phyloP scores from a whole-genome alignment of 2,797 vertebrate species.

The Onychomys leucogaster region DNA sequence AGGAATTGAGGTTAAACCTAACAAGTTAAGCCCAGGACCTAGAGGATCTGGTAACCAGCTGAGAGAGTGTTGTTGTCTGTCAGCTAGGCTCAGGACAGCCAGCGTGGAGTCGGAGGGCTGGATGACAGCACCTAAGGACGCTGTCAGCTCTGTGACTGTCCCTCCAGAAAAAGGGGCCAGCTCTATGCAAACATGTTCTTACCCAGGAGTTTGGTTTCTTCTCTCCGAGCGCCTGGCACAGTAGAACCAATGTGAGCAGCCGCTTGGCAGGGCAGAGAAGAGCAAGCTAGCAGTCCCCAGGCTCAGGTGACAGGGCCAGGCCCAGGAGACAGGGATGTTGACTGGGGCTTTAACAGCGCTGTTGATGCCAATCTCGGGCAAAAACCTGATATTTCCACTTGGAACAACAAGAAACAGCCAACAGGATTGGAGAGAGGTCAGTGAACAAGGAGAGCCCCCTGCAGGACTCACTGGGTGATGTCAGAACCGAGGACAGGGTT shows the following conservation, averaged over 20 bases:
- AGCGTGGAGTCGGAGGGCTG: background rate
- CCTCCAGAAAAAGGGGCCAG: slow-evolving; percentile 69
- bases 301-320: slow-evolving; percentile 79
- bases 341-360: slow-evolving; percentile 78
- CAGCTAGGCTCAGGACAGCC: background rate
- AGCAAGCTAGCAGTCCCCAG: slow-evolving; percentile 67
- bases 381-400: slow-evolving; percentile 82
- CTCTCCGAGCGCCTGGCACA: slow-evolving; percentile 71
- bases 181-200: slow-evolving; percentile 67
- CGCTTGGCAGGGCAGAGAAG: slow-evolving; percentile 78
- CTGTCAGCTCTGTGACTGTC: background rate
- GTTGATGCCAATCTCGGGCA: slow-evolving; percentile 79
- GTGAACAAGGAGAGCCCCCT: slow-evolving; percentile 72
- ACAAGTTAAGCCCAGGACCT: background rate
- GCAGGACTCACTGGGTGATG: slow-evolving; percentile 43
- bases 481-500: background rate
- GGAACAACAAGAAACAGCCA: slow-evolving; percentile 66
- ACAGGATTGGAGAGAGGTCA: slow-evolving; percentile 24
- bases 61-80: background rate
- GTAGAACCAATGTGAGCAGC: slow-evolving; percentile 72
- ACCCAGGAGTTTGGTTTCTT: slow-evolving; percentile 74
- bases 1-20: background rate
- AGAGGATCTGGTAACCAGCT: background rate
- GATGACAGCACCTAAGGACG: background rate
- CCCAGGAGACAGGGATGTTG: slow-evolving; percentile 72